These are phyloP conservation scores for Penaeus japonicus DNA, from an alignment of 1,140 invertebrate genomes.

Conservation along the genomic window DNA sequence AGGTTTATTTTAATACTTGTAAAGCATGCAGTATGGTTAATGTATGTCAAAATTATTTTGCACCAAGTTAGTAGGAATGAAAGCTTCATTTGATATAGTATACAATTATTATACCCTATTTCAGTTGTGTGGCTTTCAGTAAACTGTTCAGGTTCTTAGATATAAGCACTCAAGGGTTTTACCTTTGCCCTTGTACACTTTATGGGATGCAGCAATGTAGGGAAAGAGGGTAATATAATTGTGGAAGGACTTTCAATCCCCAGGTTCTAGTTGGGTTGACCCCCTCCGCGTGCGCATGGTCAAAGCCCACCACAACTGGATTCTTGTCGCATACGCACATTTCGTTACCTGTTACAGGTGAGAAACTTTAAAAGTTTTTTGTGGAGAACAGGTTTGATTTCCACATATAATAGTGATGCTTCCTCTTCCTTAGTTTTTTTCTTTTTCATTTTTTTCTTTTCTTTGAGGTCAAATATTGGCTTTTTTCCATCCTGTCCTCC, in stretches of 20 bases:
- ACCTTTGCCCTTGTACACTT: too few species aligned
- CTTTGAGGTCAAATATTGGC: too few species aligned
- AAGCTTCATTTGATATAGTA: too few species aligned
- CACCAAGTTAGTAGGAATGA: too few species aligned
- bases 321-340: conserved; percentile 94
- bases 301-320: conserved; percentile 97
- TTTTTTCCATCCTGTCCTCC: too few species aligned
- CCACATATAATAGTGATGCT: background rate
- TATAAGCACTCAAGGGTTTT: too few species aligned
- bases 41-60: too few species aligned
- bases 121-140: too few species aligned
- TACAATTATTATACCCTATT: too few species aligned
- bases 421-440: background rate
- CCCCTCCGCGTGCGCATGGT: conserved; percentile 90
- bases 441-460: background rate
- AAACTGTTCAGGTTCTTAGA: too few species aligned
- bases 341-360: conserved; percentile 94
- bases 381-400: background rate
- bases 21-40: background rate
- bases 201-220: too few species aligned
- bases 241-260: background rate
- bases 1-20: background rate
- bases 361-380: conserved; percentile 22
- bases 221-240: background rate
- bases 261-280: conserved; percentile 74